These are phyloP conservation scores for Torymus texanus DNA, from an alignment of 2,888 invertebrate genomes.

Conservation along the genomic window DNA sequence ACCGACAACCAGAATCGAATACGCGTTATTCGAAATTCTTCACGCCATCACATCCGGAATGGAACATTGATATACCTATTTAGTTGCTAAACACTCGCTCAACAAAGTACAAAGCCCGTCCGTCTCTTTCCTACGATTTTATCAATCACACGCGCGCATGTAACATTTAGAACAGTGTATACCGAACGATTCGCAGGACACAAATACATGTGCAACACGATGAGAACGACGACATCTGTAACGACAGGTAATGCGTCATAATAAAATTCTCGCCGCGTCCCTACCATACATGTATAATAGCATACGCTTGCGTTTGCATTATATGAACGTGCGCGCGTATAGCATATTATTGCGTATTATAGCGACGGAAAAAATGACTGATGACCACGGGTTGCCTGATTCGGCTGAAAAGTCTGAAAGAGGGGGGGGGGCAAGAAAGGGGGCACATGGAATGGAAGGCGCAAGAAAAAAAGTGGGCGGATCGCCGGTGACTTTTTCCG, in stretches of 20 bases:
- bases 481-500: conserved; percentile 34
- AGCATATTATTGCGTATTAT: conserved; percentile 20
- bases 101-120: too few relatives aligned
- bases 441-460: too few relatives aligned
- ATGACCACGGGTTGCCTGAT: conserved; percentile 43
- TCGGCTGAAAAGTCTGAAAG: conserved; percentile 15
- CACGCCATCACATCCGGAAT: neutral
- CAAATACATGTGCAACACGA: neutral
- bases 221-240: conserved; percentile 59
- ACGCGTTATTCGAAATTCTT: too few relatives aligned
- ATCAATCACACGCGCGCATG: conserved; percentile 26
- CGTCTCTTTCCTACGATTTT: conserved; percentile 39
- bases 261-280: conserved; percentile 69
- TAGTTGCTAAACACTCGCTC: too few relatives aligned
- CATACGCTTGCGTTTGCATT: neutral
- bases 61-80: neutral
- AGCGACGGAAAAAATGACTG: conserved; percentile 42
- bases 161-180: too few relatives aligned
- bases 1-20: too few relatives aligned
- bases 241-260: conserved; percentile 71
- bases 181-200: neutral
- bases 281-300: neutral
- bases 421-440: neutral
- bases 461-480: conserved; percentile 37
- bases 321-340: neutral